Evolutionary conservation across 2,113 vertebrate genomes (phyloP), one percentile per base, ranked within the genome.

Genomic region (Oncorhynchus masou): DNA sequence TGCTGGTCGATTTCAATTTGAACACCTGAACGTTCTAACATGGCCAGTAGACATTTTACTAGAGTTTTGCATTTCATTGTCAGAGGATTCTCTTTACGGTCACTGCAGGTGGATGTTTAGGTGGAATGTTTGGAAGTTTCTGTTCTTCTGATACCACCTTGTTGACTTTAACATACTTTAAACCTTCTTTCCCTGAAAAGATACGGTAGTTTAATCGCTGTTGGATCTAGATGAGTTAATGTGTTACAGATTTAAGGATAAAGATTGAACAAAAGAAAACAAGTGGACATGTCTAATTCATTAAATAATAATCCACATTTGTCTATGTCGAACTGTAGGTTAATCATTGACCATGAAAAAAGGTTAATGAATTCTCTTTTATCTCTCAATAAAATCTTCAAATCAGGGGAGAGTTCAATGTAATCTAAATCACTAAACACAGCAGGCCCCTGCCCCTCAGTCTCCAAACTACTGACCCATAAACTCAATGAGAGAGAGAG

Each of bases 331-430:
- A 22, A 5, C 19, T 45, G 11, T 24, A 24, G 22, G 76, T 69
- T 34, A 67, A 83, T 83, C 68, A 79, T 45, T 68, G 79, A 57
- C 74, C 84, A 25, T 65, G 60, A 77, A 78, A 78, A 65, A 29
- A 86, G 87, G 87, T 87, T 85, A 86, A 88, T 85, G 84, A 84
- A 67, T 62, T 80, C 29, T 80, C 29, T 16, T 2, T 3, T 60
- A 68, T 68, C 54, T 49, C 45, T 62, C 45, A 6, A 69, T 64
- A 74, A 59, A 59, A 60, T 34, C 7, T 15, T 80, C 70, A 69
- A 31, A 79, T 69, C 69, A 12, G 1, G 54, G 34, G 67, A 39
- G 24, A 9, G 67, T 6, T 20, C 19, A 31, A 27, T 68, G 67
- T 31, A n/a, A 68, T n/a, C 8, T 68, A 31, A 8, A 39, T 39